These are phyloP conservation scores for Crotalus helleri DNA, from an alignment of 2,113 vertebrate genomes.

Conservation along the genomic window DNA sequence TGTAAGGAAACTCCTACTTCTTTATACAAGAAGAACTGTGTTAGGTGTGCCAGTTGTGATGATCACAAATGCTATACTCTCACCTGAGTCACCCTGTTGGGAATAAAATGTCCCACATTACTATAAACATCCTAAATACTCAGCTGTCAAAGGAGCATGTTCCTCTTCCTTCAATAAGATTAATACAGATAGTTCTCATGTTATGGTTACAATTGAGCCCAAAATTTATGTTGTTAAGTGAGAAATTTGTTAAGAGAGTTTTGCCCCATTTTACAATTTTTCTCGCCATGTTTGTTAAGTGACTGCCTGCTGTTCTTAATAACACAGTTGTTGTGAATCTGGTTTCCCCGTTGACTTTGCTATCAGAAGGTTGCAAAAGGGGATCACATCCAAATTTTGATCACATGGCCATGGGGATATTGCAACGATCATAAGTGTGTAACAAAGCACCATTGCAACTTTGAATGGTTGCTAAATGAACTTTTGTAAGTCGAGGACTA, in stretches of 20 bases:
- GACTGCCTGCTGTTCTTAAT: background rate
- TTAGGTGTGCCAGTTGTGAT: background rate
- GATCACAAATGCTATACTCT: background rate
- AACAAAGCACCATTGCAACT: background rate
- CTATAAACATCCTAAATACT: background rate
- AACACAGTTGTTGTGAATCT: no score
- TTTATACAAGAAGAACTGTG: background rate
- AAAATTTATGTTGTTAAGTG: background rate
- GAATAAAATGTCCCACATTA: background rate
- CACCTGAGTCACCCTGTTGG: background rate
- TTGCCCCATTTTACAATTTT: no score
- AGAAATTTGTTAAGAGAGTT: background rate
- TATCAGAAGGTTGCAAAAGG: background rate
- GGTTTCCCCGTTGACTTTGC: background rate
- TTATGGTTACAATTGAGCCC: background rate
- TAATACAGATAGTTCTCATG: background rate
- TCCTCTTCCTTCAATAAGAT: background rate
- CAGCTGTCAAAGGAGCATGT: background rate
- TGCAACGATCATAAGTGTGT: background rate
- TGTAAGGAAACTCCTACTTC: background rate
- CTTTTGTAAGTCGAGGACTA: background rate
- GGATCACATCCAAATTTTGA: background rate
- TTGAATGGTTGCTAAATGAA: background rate
- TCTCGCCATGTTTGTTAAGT: background rate
- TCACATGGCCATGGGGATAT: background rate